Evolutionary conservation across 2,797 vertebrate species (phyloP), one percentile per base, ranked within the genome.

Genomic region (Chelonia mydas): DNA sequence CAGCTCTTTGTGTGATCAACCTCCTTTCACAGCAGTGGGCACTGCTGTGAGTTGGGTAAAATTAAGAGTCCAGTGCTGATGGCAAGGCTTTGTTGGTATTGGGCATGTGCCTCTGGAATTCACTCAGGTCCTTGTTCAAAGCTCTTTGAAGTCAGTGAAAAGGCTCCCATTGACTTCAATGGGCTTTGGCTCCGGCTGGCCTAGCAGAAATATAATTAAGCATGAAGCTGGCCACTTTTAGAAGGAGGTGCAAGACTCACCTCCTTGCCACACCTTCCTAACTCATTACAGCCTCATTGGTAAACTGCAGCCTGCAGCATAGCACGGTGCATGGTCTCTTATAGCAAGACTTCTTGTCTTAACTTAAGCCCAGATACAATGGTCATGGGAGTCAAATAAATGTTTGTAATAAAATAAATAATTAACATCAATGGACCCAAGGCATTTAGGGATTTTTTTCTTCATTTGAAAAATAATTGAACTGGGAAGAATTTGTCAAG

Each of bases 301-400:
- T 41, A 21, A 72, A 72, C 65, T 41, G 19, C 19, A n/a, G 8
- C 10, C 65, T 5, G 9, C 10, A 72, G 19, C 0, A 1, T 37
- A 88, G 28, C 50, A 11, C 7, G 37, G 76, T 8, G 1, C n/a
- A 23, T 0, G 1, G 74, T 37, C 23, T 65, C 59, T 81, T 76
- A 50, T 31, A 82, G 74, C 84, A 85, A 91, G 79, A 57, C 6
- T 5, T 31, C 21, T 61, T 68, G 83, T 61, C 83, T 96, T 59
- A 54, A 84, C 95, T 91, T 88, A 90, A 94, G 91, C 88, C 72
- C 21, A 25, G 37, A 45, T 45, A 74, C 72, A 45, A 27, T 12
- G 21, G 25, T 11, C n/a, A 45, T 74, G 19, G 72, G 21, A 74
- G 37, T 74, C 72, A 74, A 72, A 72, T 41, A 41, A 41, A 74